Percentiles rank a stretch among this genome's conserved stretches.
Conservation (phyloP, 2,888 invertebrate genomes). For the Oxycera nigricornis region DNA sequence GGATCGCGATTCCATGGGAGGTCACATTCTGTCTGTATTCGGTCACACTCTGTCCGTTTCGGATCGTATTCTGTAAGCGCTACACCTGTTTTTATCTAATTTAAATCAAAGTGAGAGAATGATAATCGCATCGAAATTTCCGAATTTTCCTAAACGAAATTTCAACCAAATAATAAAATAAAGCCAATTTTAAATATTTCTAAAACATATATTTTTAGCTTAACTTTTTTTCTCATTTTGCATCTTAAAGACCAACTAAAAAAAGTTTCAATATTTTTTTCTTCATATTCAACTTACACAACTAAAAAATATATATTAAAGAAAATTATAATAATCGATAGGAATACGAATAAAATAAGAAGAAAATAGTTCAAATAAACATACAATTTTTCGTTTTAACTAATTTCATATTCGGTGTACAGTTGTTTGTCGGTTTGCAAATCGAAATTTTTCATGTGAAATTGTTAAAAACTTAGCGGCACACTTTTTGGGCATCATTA, state of each 20-base stretch:
- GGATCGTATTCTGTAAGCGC: no score
- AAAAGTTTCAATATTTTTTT: slow-evolving; percentile 29
- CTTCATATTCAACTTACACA: slow-evolving; percentile 40
- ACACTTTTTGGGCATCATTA: neutral
- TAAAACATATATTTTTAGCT: slow-evolving; percentile 45
- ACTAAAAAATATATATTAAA: slow-evolving; percentile 39
- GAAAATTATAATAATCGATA: slow-evolving; percentile 22
- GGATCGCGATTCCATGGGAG: no score
- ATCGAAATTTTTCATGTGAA: no score
- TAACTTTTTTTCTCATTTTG: slow-evolving; percentile 38
- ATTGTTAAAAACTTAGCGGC: neutral
- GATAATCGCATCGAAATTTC: no score
- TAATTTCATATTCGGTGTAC: no score
- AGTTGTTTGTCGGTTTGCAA: neutral
- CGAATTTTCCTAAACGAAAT: no score
- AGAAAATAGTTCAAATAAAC: slow-evolving; percentile 4
- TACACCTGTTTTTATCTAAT: no score
- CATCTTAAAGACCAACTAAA: slow-evolving; percentile 43
- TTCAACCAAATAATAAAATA: slow-evolving; percentile 36
- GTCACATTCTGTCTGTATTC: no score
- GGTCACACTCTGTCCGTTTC: no score
- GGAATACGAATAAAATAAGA: slow-evolving; percentile 8
- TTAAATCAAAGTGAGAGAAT: no score
- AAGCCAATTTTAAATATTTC: slow-evolving; percentile 40
- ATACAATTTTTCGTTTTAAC: slow-evolving; percentile 18